A percentile compares a stretch with the other conserved stretches of the same genome.
phyloP scores from a whole-genome alignment of 2,797 vertebrate genomes.

The Syndactyla subalaris region DNA sequence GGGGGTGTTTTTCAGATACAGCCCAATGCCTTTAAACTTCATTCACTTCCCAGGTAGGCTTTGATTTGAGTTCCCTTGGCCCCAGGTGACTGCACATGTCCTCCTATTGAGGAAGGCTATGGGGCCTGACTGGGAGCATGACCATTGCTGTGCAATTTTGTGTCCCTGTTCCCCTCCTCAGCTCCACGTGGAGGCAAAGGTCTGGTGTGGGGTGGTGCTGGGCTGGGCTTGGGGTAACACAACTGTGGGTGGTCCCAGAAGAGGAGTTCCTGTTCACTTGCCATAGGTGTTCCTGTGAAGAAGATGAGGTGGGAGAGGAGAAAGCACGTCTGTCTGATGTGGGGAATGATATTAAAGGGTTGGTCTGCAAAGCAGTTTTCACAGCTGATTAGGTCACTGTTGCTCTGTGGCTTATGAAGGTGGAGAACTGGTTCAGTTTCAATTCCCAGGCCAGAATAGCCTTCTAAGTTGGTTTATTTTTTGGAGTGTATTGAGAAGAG shows the following conservation, averaged over 20 bases:
- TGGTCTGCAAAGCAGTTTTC: background rate
- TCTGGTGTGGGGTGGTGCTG: background rate
- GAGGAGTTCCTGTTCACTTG: background rate
- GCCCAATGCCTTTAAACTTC: background rate
- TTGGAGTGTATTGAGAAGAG: background rate
- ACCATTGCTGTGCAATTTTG: fast-evolving
- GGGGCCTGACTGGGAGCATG: fast-evolving
- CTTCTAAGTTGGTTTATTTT: background rate
- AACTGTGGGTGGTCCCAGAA: background rate
- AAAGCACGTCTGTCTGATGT: background rate
- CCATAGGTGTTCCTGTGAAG: background rate
- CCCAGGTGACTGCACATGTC: background rate
- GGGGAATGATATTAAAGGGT: background rate
- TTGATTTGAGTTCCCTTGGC: background rate
- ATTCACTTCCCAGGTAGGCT: background rate
- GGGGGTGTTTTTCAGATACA: background rate
- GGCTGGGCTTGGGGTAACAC: background rate
- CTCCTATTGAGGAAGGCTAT: background rate
- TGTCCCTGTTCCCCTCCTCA: background rate
- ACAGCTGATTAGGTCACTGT: background rate
- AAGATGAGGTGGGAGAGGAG: background rate
- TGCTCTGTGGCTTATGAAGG: background rate
- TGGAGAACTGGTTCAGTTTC: background rate
- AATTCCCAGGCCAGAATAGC: background rate
- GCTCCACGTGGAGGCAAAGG: fast-evolving